Evolutionary conservation across 2,888 invertebrate species (phyloP).

Genomic region (Apotomis turbidana): DNA sequence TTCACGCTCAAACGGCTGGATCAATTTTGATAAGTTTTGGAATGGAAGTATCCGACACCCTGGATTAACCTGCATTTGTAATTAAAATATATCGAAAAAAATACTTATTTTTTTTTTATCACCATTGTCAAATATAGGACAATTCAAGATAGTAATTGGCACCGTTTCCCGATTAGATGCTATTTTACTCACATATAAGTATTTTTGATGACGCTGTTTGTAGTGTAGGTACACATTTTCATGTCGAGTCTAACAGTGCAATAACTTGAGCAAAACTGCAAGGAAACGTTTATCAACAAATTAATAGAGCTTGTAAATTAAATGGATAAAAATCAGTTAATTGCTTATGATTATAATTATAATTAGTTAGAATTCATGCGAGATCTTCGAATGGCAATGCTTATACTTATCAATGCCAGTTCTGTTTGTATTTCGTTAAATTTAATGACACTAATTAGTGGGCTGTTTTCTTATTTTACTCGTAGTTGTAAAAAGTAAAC

Average conservation of each 20-base stretch:
- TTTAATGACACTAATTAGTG: constrained; percentile 26
- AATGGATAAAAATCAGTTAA: constrained; percentile 31
- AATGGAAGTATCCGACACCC: too few species aligned
- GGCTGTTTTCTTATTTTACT: constrained; percentile 6
- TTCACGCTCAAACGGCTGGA: too few species aligned
- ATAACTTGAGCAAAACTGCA: not conserved
- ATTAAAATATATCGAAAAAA: too few species aligned
- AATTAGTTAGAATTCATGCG: constrained; percentile 23
- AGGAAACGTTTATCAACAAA: not conserved
- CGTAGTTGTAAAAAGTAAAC: constrained; percentile 11
- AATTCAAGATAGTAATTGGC: too few species aligned
- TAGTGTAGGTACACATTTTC: too few species aligned
- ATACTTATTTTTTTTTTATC: too few species aligned
- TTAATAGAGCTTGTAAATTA: constrained; percentile 1
- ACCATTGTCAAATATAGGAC: too few species aligned
- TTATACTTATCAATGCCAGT: constrained; percentile 29
- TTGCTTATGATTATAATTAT: constrained; percentile 26
- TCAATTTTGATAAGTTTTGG: too few species aligned
- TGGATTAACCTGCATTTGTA: too few species aligned
- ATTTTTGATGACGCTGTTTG: too few species aligned
- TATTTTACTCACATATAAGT: too few species aligned
- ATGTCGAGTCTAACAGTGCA: not conserved
- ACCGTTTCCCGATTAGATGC: too few species aligned
- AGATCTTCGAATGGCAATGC: constrained; percentile 22
- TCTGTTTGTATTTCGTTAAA: constrained; percentile 19